phyloP scores from a whole-genome alignment of 2,113 vertebrate species.

The Nycticebus coucang region DNA sequence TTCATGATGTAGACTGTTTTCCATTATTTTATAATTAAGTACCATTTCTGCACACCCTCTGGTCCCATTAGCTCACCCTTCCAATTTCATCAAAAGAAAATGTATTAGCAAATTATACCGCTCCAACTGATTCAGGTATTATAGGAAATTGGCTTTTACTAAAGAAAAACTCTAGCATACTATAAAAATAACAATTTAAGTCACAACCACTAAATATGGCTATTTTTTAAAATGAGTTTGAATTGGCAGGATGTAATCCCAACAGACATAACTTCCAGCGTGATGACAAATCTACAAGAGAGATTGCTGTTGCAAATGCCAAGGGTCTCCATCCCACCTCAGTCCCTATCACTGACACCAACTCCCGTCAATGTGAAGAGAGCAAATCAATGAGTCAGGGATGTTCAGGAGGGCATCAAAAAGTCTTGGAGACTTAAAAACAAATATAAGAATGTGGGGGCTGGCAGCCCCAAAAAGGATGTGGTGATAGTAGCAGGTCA shows the following conservation, averaged over 20 bases:
- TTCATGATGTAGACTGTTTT: conserved; percentile 65
- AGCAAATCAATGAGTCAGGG: neutral
- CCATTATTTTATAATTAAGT: conserved; percentile 70
- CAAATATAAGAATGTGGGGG: neutral
- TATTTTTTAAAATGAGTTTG: neutral
- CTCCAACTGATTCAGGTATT: conserved; percentile 45
- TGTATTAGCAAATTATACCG: conserved; percentile 26
- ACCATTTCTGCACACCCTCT: conserved; percentile 58
- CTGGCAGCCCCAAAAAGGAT: neutral
- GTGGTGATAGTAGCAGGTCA: too few species aligned
- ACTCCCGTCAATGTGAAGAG: neutral
- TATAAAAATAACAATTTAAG: conserved; percentile 64
- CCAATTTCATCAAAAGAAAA: conserved; percentile 47
- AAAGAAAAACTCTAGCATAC: conserved; percentile 30
- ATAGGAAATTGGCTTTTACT: conserved; percentile 19
- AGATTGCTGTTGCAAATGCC: neutral
- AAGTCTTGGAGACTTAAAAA: neutral
- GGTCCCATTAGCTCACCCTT: conserved; percentile 64
- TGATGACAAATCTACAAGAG: neutral
- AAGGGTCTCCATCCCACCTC: neutral
- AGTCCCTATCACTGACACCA: neutral
- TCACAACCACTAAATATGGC: neutral
- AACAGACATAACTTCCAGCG: neutral
- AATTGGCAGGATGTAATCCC: neutral
- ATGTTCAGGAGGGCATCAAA: neutral